A percentile compares a stretch with the other conserved stretches of the same genome.
Evolutionary conservation across 2,113 vertebrate species (phyloP).

Genomic region (Otis tarda): DNA sequence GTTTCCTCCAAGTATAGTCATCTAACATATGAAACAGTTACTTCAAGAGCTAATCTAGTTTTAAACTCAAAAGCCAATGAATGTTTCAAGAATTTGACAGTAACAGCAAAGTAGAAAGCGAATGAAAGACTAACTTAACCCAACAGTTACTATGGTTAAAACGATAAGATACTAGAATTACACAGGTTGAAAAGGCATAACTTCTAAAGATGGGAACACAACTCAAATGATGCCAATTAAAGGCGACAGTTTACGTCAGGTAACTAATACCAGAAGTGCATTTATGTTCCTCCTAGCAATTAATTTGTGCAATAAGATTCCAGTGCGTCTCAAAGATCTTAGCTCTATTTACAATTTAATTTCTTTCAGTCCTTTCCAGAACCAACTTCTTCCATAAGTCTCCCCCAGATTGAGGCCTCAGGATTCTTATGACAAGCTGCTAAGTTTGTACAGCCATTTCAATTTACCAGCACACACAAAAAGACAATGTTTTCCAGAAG

Average conservation of each 20-base stretch:
- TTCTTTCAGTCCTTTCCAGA: neutral
- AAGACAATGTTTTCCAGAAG: conserved; percentile 2
- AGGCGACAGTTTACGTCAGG: neutral
- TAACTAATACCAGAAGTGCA: neutral
- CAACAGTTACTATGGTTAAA: neutral
- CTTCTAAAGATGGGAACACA: neutral
- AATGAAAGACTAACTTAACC: neutral
- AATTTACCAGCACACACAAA: neutral
- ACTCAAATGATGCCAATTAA: neutral
- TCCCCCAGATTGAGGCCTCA: neutral
- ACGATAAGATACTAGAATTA: neutral
- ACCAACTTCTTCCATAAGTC: neutral
- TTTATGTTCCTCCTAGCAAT: neutral
- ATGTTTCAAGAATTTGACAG: neutral
- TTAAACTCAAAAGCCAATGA: neutral
- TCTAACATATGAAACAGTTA: neutral
- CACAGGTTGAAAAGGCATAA: neutral
- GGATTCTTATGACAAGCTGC: neutral
- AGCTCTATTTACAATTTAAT: neutral
- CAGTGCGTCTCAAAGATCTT: neutral
- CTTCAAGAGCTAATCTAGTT: neutral
- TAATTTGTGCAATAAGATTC: neutral
- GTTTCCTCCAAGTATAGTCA: neutral
- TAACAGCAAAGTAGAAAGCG: neutral
- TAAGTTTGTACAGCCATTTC: neutral